These are phyloP conservation scores for Cheilosia scutellata DNA, from an alignment of 2,888 invertebrate species.

Conservation along the genomic window DNA sequence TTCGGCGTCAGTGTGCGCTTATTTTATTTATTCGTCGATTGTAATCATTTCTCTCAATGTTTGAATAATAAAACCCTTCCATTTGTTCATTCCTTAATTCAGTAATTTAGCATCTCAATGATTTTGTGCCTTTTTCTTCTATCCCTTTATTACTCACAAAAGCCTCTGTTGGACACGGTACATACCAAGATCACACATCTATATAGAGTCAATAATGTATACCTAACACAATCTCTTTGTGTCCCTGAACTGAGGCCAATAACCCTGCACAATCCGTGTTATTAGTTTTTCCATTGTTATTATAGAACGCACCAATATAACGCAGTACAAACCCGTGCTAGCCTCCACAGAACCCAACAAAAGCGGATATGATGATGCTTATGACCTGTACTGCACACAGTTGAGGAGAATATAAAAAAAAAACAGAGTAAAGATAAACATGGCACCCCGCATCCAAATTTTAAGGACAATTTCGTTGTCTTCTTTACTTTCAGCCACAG, in stretches of 20 bases:
- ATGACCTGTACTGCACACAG: slow-evolving; percentile 19
- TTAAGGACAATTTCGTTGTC: slow-evolving; percentile 28
- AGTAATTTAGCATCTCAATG: no score
- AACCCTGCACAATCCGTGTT: slow-evolving; percentile 27
- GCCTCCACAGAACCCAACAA: slow-evolving; percentile 5
- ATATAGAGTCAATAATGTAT: neutral
- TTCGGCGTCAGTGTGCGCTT: no score
- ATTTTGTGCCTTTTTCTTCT: neutral
- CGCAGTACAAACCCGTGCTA: neutral
- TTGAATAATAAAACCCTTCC: no score
- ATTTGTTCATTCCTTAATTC: no score
- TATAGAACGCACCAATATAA: neutral
- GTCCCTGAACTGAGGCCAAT: slow-evolving; percentile 41
- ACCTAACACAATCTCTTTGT: neutral
- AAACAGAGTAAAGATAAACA: slow-evolving; percentile 31
- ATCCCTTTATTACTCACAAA: neutral
- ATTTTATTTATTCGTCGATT: no score
- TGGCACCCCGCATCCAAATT: slow-evolving; percentile 2
- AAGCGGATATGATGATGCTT: neutral
- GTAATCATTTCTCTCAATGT: no score
- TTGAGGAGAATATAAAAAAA: neutral
- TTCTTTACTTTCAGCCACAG: slow-evolving; percentile 7
- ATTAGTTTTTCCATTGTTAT: slow-evolving; percentile 24
- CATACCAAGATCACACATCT: neutral
- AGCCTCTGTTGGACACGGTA: neutral